Conservation (phyloP, 2,888 invertebrate genomes). For the Amphimallon solstitiale region DNA sequence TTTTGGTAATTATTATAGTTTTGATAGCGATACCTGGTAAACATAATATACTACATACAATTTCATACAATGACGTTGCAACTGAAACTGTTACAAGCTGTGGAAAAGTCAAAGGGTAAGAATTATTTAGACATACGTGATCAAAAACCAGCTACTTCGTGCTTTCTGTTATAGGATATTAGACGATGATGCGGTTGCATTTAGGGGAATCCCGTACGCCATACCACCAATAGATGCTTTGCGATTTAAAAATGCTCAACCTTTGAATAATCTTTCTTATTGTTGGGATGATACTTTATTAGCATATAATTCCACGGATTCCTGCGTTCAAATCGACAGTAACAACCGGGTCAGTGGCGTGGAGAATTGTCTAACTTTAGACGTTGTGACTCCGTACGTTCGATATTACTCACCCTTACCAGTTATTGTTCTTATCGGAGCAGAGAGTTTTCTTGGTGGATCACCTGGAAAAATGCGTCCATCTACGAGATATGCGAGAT, state of each 20-base stretch:
- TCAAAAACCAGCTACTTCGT: neutral
- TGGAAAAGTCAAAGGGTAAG: constrained; percentile 81
- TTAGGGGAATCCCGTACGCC: constrained; percentile 86
- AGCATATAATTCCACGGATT: constrained; percentile 73
- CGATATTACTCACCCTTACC: constrained; percentile 82
- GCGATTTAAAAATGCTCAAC: constrained; percentile 77
- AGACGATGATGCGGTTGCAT: constrained; percentile 82
- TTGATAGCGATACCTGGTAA: constrained; percentile 71
- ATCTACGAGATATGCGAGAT: constrained; percentile 77
- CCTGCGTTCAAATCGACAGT: constrained; percentile 77
- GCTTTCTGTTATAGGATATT: constrained; percentile 67
- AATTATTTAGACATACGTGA: constrained; percentile 35
- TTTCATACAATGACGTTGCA: constrained; percentile 67
- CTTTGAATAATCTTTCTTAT: constrained; percentile 72
- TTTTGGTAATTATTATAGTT: constrained; percentile 72
- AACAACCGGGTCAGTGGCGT: constrained; percentile 73
- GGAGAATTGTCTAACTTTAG: constrained; percentile 86
- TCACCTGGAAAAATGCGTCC: constrained; percentile 79
- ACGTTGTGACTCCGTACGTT: constrained; percentile 84
- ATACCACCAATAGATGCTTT: constrained; percentile 74
- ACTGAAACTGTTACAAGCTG: constrained; percentile 80
- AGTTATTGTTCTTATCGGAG: constrained; percentile 84
- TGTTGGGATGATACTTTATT: constrained; percentile 83
- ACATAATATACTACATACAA: constrained; percentile 10
- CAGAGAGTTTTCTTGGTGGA: constrained; percentile 81